A percentile compares a stretch with the other conserved stretches of the same genome.
These are phyloP conservation scores for Numida meleagris DNA, from an alignment of 2,113 vertebrate species.

Conservation along the genomic window DNA sequence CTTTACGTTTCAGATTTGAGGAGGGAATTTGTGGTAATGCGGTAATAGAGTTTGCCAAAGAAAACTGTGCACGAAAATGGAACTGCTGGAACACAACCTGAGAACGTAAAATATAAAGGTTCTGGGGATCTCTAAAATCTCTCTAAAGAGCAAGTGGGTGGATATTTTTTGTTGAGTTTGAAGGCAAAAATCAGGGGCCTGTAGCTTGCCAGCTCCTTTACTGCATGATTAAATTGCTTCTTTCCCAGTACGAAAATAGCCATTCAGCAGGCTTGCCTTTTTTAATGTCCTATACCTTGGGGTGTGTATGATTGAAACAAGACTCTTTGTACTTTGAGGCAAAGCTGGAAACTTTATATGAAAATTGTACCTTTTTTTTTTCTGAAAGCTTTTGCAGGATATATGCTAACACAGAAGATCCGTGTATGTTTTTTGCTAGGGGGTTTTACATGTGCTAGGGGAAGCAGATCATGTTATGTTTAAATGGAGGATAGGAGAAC, in stretches of 20 bases:
- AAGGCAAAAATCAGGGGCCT: not conserved
- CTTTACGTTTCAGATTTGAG: not conserved
- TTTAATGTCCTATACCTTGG: not conserved
- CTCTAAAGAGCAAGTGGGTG: constrained; percentile 29
- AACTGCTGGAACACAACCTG: constrained; percentile 35
- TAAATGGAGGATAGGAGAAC: not conserved
- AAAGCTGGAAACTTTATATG: not conserved
- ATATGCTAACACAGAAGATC: not conserved
- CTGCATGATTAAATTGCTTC: constrained; percentile 12
- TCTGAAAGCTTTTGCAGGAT: not conserved
- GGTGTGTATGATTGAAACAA: constrained; percentile 40
- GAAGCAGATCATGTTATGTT: not conserved
- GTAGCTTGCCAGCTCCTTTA: constrained; percentile 3
- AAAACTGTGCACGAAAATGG: constrained; percentile 37
- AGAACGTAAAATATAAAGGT: constrained; percentile 40
- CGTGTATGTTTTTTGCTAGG: not conserved
- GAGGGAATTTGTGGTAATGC: constrained; percentile 14
- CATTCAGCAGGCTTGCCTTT: not conserved
- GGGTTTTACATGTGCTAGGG: not conserved
- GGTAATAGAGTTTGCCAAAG: constrained; percentile 42
- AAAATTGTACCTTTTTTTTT: not conserved
- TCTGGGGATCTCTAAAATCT: constrained; percentile 26
- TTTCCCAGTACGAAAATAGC: not conserved
- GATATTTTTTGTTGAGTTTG: constrained; percentile 42
- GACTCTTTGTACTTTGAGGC: not conserved